These are phyloP conservation scores for Dicerorhinus sumatrensis DNA, from an alignment of 2,113 vertebrate genomes.

Conservation along the genomic window DNA sequence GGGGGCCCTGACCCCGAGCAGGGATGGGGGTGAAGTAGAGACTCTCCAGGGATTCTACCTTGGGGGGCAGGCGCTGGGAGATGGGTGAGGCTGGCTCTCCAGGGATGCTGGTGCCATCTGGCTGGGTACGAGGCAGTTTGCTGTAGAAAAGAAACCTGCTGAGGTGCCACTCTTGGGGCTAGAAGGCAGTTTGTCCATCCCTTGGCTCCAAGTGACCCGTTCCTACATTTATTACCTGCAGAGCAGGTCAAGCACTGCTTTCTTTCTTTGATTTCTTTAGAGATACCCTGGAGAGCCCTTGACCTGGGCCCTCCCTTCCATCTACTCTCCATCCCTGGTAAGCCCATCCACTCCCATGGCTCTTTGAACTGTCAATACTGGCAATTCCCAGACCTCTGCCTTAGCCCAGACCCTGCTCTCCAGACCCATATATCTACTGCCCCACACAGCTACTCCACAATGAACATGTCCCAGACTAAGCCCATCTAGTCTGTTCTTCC, in stretches of 20 bases:
- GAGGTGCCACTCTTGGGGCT: neutral
- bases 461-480: neutral
- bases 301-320: neutral
- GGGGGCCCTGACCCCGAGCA: slow-evolving; percentile 74
- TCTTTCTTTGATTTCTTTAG: neutral
- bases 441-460: neutral
- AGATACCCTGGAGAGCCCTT: neutral
- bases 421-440: neutral
- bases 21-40: slow-evolving; percentile 94
- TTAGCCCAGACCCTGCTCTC: neutral
- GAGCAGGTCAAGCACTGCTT: neutral
- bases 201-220: neutral
- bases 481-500: neutral
- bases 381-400: neutral
- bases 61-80: slow-evolving; percentile 83
- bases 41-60: slow-evolving; percentile 91
- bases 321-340: neutral
- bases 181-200: neutral
- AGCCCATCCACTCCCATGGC: neutral
- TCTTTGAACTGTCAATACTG: neutral
- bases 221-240: neutral
- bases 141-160: slow-evolving; percentile 73
- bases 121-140: slow-evolving; percentile 83
- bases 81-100: slow-evolving; percentile 87
- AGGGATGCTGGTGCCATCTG: slow-evolving; percentile 85